Base-by-base conservation (phyloP, 2,888 invertebrate species). In the Apamea epomidion region DNA sequence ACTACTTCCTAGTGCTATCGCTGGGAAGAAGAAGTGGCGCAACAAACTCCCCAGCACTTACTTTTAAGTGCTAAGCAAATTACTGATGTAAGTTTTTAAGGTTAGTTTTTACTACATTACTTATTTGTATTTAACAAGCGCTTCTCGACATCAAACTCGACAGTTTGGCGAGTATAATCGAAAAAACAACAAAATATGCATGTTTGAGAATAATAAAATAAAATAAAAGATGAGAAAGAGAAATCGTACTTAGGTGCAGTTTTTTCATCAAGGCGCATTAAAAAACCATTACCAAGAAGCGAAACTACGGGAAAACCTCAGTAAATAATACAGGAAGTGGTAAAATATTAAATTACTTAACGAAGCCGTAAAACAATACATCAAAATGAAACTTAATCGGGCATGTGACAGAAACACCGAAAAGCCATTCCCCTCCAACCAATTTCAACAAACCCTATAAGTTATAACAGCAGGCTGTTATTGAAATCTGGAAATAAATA, bases 401-500 rank as follows among this genome's bases (percentile, higher is more conserved):
- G 8, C 74, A 16, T 45, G 42, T 54, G 73, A 73, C 86, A 79
- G 70, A 25, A 79, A 86, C 76, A 76, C 12, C 45, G 64, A 80
- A 83, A 75, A 70, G 29, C 72, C 75, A 83, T 86, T 83, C 71
- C 75, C 42, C 32, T 68, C 51, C n/a, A 70, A 71, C 10, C 60
- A 64, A 78, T 87, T 81, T 72, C 65, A 54, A 80, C 70, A 71
- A 81, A 81, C 69, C 78, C 65, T 64, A 37, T 81, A 81, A 81
- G 76, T 76, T 74, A 73, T 81, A 73, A 75, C 64, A 65, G 62
- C 76, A 72, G 62, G 65, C 67, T 74, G 84, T 87, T 84, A 87
- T 79, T 78, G 76, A 86, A 86, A 87, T 86, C 82, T 70, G 69
- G 48, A 37, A 75, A 82, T 78, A 87, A 87, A 84, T 77, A 82